phyloP scores from a whole-genome alignment of 1,140 invertebrate species.

The Drosophila busckii region DNA sequence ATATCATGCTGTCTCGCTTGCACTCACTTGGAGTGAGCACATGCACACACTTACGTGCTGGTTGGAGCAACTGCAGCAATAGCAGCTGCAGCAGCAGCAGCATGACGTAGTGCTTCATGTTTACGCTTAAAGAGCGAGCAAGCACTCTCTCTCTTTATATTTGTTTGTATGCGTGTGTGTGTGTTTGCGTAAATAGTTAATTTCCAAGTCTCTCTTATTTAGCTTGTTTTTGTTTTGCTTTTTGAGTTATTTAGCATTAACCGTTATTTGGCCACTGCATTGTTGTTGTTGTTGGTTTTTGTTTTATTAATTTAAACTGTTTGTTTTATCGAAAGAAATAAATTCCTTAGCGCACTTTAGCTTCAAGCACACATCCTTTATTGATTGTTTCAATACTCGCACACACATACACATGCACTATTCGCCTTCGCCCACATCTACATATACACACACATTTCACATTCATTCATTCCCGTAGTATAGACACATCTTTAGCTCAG shows the following conservation, averaged over 20 bases:
- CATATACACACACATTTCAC: conserved; percentile 40
- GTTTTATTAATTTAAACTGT: conserved; percentile 10
- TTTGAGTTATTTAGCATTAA: background rate
- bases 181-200: too few relatives aligned
- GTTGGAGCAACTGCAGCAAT: too few relatives aligned
- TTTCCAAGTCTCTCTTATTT: conserved; percentile 10
- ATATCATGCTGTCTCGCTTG: too few relatives aligned
- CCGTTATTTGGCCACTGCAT: background rate
- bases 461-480: conserved; percentile 53
- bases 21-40: too few relatives aligned
- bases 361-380: conserved; percentile 67
- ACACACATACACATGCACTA: conserved; percentile 9
- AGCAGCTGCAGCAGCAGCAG: conserved; percentile 39
- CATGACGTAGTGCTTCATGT: conserved; percentile 56
- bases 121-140: conserved; percentile 2
- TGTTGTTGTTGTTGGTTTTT: conserved; percentile 1
- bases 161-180: too few relatives aligned
- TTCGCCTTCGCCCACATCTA: conserved; percentile 31
- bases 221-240: conserved; percentile 1
- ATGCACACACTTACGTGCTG: conserved; percentile 62
- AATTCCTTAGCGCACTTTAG: conserved; percentile 11
- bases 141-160: too few relatives aligned
- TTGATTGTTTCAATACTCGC: conserved; percentile 65
- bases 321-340: conserved; percentile 8
- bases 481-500: conserved; percentile 55